Conservation (phyloP, 2,888 invertebrate genomes). For the Chloromyia formosa region DNA sequence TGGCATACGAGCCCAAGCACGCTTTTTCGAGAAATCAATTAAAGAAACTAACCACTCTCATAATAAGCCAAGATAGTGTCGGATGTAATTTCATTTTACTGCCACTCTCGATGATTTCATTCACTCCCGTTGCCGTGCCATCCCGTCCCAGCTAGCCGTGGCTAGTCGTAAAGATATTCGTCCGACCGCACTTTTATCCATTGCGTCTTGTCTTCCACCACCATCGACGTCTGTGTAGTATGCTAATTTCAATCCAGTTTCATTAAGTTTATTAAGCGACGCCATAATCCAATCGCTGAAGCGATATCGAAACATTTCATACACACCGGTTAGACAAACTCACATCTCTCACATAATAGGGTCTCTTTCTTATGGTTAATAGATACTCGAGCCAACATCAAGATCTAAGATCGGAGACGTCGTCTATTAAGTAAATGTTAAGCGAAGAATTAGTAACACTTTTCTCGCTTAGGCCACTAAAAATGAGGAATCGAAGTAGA, state of each 20-base stretch:
- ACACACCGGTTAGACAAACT: neutral
- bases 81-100: constrained; percentile 37
- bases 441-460: constrained; percentile 19
- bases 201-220: too few relatives aligned
- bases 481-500: too few relatives aligned
- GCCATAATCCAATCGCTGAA: constrained; percentile 29
- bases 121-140: neutral
- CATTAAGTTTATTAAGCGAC: constrained; percentile 40
- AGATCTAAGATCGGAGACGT: neutral
- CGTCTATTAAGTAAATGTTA: constrained; percentile 11
- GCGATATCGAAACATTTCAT: constrained; percentile 22
- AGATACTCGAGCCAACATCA: constrained; percentile 9
- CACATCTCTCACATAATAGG: neutral
- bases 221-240: neutral
- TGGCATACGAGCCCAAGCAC: neutral
- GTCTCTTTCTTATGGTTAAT: too few relatives aligned
- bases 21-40: constrained; percentile 35
- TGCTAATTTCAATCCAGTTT: constrained; percentile 25
- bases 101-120: constrained; percentile 19
- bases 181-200: neutral
- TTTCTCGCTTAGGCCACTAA: neutral
- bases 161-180: neutral
- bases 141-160: neutral
- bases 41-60: constrained; percentile 36
- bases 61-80: constrained; percentile 33